Evolutionary conservation across 2,113 vertebrate genomes (phyloP).

Genomic region (Otus sunia): DNA sequence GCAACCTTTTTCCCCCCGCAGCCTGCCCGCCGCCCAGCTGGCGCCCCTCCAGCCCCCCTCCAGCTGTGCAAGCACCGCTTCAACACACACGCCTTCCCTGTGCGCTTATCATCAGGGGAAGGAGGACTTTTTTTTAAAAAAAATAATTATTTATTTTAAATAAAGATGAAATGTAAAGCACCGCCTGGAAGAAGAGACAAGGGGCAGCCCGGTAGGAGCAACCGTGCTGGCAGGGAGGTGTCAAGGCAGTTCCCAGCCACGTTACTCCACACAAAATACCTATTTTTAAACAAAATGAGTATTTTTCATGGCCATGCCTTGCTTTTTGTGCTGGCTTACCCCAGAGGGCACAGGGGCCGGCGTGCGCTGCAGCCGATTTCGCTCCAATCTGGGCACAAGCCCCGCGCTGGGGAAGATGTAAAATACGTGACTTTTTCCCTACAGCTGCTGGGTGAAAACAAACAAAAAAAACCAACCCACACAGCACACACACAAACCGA

Average conservation of each 20-base stretch:
- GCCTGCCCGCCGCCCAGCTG: not conserved
- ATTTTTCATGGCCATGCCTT: not conserved
- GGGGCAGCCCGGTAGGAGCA: not conserved
- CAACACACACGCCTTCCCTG: not conserved
- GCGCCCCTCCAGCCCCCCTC: not conserved
- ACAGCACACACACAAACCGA: not conserved
- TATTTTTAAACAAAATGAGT: not conserved
- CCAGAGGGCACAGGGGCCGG: fast-evolving
- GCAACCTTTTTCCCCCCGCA: too few relatives aligned
- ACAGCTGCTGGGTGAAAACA: constrained; percentile 13
- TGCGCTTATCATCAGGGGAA: not conserved
- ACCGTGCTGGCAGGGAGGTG: not conserved
- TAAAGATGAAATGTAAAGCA: not conserved
- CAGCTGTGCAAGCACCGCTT: not conserved
- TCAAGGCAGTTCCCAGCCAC: not conserved
- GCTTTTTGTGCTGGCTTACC: not conserved
- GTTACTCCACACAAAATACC: not conserved
- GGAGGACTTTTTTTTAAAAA: too few relatives aligned
- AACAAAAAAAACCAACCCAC: not conserved
- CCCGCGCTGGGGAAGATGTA: not conserved
- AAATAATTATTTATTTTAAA: not conserved
- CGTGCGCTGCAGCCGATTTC: fast-evolving
- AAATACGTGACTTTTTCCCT: constrained; percentile 10
- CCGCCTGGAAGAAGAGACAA: not conserved
- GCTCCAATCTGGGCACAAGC: not conserved